Percentiles rank a stretch among this genome's conserved stretches.
phyloP scores from a whole-genome alignment of 2,113 vertebrate species.

The Oenanthe melanoleuca region DNA sequence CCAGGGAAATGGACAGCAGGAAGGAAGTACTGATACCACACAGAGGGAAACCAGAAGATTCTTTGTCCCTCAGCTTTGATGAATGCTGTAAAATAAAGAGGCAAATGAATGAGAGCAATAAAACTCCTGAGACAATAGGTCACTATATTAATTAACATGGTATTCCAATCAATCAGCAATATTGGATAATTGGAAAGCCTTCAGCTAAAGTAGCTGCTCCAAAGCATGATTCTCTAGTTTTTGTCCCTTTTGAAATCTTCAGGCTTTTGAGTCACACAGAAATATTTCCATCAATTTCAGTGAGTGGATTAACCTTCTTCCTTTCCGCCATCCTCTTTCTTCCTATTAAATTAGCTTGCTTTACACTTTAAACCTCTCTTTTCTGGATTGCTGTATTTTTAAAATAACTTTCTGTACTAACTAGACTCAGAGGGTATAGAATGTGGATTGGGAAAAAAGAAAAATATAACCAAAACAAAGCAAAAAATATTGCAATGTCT shows the following conservation, averaged over 20 bases:
- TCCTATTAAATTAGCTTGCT: background rate
- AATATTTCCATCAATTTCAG: background rate
- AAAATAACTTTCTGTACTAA: background rate
- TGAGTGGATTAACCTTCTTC: background rate
- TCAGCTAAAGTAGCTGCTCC: background rate
- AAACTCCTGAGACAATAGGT: background rate
- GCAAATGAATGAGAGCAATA: background rate
- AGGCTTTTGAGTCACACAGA: background rate
- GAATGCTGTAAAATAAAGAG: background rate
- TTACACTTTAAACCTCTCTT: background rate
- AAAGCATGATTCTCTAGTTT: background rate
- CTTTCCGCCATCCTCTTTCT: background rate
- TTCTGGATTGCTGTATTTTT: background rate
- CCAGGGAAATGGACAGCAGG: background rate
- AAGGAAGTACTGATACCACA: background rate
- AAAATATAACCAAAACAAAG: background rate
- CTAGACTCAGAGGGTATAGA: background rate
- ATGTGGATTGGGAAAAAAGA: background rate
- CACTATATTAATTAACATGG: conserved; percentile 22
- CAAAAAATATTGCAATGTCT: background rate
- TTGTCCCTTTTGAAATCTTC: conserved; percentile 9
- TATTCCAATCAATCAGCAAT: background rate
- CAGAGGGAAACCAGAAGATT: background rate
- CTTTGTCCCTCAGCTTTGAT: background rate
- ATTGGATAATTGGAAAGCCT: conserved; percentile 21